phyloP scores from a whole-genome alignment of 2,888 invertebrate species.

The Lasius platythorax region DNA sequence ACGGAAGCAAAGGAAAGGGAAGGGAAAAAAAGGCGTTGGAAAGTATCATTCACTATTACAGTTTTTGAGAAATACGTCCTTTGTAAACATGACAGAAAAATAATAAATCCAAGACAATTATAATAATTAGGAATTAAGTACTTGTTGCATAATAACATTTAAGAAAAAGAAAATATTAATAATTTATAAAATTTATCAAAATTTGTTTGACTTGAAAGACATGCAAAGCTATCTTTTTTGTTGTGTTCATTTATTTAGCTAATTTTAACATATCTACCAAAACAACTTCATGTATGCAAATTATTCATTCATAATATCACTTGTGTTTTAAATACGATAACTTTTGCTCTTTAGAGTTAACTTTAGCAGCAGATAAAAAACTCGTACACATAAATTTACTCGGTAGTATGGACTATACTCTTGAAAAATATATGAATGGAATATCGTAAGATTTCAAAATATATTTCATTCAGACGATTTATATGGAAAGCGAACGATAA shows the following conservation, averaged over 20 bases:
- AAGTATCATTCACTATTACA: not conserved
- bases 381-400: no score
- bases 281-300: not conserved
- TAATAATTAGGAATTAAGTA: not conserved
- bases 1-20: not conserved
- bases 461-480: not conserved
- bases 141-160: not conserved
- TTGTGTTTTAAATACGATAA: not conserved
- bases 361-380: not conserved
- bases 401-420: not conserved
- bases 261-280: not conserved
- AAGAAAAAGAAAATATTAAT: not conserved
- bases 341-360: not conserved
- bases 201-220: not conserved
- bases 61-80: not conserved
- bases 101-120: not conserved
- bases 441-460: conserved; percentile 12
- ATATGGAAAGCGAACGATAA: not conserved
- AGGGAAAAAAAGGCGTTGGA: not conserved
- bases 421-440: conserved; percentile 15
- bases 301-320: not conserved
- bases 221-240: not conserved
- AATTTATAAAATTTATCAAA: not conserved
- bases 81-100: not conserved
- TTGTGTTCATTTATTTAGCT: not conserved